Evolutionary conservation across 1,140 invertebrate genomes (phyloP), one percentile per base, ranked within the genome.

Genomic region (Stenopsyche tienmushanensis): DNA sequence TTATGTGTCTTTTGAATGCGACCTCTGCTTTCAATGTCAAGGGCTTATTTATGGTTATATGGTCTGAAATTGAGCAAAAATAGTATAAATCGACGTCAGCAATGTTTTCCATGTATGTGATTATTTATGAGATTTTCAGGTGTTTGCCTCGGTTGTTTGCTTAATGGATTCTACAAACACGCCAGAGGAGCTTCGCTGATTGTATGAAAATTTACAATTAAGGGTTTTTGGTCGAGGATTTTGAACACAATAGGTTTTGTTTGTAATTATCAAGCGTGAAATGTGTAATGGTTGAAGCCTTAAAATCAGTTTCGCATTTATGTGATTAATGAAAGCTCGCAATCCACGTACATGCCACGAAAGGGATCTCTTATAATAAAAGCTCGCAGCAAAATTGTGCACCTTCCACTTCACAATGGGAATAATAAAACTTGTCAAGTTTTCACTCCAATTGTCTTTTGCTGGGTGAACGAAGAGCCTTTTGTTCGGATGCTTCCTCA

Each of bases 381-480:
- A 34, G 29, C 29, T 34, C 29, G 5, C 13, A 5, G 29, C 5
- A 34, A 34, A 34, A 34, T 34, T 34, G 29, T 34, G 5, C 13
- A 13, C 29, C 29, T 13, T 13, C 29, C n/a, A n/a, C 5, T 34
- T 13, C 5, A 34, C 29, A 34, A 34, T 34, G n/a, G 3, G 50
- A 57, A 57, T 42, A 57, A 57, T 57, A 57, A 57, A 57, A 63
- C 58, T 65, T 69, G 63, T 65, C 67, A 58, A 68, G 66, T 58
- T 68, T 64, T 62, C 66, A 62, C 62, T 50, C 34, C 45, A 41
- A 69, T 65, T 69, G 67, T 69, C 64, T 69, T 65, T 18, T 17
- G 59, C 50, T n/a, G n/a, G n/a, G n/a, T n/a, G n/a, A n/a, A n/a
- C 44, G 59, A 53, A 24, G 50, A 39, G 18, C 9, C 62, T 64